Conservation (phyloP, 1,140 invertebrate species). For the Drosophila repleta region DNA sequence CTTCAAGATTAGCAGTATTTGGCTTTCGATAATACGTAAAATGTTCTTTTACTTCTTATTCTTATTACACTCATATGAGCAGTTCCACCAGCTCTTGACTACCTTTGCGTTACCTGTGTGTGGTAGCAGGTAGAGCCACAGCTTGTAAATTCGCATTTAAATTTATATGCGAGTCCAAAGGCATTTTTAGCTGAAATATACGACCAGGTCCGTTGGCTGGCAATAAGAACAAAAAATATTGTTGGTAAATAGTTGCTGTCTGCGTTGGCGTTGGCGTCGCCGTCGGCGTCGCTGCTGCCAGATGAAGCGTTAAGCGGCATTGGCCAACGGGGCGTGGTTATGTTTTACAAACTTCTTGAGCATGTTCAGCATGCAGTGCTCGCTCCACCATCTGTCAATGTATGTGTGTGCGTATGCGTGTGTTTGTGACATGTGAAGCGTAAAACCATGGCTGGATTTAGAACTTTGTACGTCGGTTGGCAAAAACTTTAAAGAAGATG, state of each 20-base stretch:
- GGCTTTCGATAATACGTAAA: no score
- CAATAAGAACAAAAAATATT: conserved; percentile 55
- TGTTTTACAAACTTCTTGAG: conserved; percentile 81
- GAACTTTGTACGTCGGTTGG: conserved; percentile 73
- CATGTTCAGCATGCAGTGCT: conserved; percentile 70
- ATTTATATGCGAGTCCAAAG: conserved; percentile 72
- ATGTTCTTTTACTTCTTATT: no score
- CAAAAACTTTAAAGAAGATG: conserved; percentile 48
- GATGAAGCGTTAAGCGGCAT: conserved; percentile 62
- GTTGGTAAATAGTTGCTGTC: conserved; percentile 73
- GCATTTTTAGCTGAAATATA: conserved; percentile 76
- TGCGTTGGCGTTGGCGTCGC: conserved; percentile 2
- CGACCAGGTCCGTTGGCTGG: conserved; percentile 45
- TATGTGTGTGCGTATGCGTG: conserved; percentile 39
- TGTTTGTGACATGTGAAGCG: conserved; percentile 79
- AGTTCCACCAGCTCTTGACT: conserved; percentile 23
- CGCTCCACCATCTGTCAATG: conserved; percentile 33
- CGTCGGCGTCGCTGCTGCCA: conserved; percentile 41
- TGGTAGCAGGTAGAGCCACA: conserved; percentile 25
- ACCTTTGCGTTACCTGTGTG: background rate
- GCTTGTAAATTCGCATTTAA: conserved; percentile 78
- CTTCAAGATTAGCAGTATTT: no score
- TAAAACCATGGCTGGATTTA: conserved; percentile 81
- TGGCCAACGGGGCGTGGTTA: conserved; percentile 66
- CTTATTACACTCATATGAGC: no score